phyloP scores from a whole-genome alignment of 2,797 vertebrate species.

The Gadopsis marmoratus region DNA sequence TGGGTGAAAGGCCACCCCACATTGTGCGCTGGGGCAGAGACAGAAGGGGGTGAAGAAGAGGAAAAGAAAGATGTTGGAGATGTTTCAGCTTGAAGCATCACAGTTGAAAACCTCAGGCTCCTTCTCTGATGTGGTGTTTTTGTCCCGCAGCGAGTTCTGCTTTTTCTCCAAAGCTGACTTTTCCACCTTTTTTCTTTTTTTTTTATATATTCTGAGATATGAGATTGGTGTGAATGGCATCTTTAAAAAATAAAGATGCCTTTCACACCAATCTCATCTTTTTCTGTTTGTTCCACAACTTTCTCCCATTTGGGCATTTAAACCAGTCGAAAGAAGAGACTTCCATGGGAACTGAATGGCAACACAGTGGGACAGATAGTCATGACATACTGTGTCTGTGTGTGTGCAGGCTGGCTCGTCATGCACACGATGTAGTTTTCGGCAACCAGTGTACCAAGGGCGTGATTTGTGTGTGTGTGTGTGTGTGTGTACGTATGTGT shows the following conservation, averaged over 20 bases:
- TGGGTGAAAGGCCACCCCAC: conserved; percentile 72
- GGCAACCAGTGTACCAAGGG: conserved; percentile 41
- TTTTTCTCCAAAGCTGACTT: conserved; percentile 11
- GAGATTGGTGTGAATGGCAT: too few species aligned
- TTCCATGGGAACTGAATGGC: conserved; percentile 26
- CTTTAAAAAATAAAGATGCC: background rate
- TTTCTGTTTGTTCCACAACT: conserved; percentile 32
- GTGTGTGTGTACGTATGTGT: conserved; percentile 2
- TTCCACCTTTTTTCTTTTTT: background rate
- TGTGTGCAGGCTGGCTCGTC: background rate
- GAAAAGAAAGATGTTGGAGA: conserved; percentile 29
- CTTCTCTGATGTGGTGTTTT: conserved; percentile 11
- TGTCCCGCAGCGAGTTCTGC: background rate
- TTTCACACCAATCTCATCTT: background rate
- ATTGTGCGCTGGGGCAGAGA: conserved; percentile 74
- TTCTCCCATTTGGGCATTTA: conserved; percentile 17
- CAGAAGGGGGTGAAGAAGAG: conserved; percentile 31
- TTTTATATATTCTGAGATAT: too few species aligned
- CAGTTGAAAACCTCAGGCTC: background rate
- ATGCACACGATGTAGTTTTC: conserved; percentile 39
- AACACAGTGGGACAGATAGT: conserved; percentile 13
- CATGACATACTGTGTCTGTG: conserved; percentile 7
- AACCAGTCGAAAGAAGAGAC: conserved; percentile 17
- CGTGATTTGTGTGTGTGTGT: conserved; percentile 41
- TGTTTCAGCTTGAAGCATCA: background rate